These are phyloP conservation scores for Hipparchia sbordonii DNA, from an alignment of 2,888 invertebrate genomes.

Conservation along the genomic window DNA sequence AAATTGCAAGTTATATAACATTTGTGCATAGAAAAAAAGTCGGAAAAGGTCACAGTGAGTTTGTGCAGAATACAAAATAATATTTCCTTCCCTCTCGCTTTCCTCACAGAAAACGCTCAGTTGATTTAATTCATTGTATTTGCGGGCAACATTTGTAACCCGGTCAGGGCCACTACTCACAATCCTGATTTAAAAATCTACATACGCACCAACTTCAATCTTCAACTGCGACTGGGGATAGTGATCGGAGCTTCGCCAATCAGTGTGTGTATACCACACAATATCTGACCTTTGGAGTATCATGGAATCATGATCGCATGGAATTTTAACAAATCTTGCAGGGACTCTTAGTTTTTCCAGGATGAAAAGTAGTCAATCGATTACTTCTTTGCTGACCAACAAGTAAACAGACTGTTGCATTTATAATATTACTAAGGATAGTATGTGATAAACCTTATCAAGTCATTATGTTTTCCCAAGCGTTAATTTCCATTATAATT, in stretches of 20 bases:
- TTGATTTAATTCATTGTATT: slow-evolving; percentile 20
- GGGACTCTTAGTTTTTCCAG: no score
- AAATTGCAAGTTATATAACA: not conserved
- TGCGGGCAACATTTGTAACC: slow-evolving; percentile 12
- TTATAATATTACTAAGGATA: no score
- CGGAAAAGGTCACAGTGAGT: slow-evolving; percentile 2
- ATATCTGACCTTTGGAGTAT: no score
- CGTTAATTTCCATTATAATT: no score
- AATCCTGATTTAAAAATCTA: not conserved
- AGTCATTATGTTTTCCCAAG: no score
- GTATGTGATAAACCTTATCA: no score
- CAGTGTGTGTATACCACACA: not conserved
- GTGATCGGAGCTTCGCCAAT: no score
- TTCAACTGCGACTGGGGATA: not conserved
- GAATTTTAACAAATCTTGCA: no score
- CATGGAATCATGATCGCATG: no score
- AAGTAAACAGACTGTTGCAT: no score
- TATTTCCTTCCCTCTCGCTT: slow-evolving; percentile 5
- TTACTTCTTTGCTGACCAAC: no score
- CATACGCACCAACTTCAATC: slow-evolving; percentile 1
- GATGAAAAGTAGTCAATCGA: no score
- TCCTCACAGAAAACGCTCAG: slow-evolving; percentile 8
- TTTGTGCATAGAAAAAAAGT: slow-evolving; percentile 15
- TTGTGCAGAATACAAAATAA: slow-evolving; percentile 9
- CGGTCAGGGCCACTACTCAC: slow-evolving; percentile 6